Evolutionary conservation across 2,888 invertebrate species (phyloP).

Genomic region (Drosophila ustulata): DNA sequence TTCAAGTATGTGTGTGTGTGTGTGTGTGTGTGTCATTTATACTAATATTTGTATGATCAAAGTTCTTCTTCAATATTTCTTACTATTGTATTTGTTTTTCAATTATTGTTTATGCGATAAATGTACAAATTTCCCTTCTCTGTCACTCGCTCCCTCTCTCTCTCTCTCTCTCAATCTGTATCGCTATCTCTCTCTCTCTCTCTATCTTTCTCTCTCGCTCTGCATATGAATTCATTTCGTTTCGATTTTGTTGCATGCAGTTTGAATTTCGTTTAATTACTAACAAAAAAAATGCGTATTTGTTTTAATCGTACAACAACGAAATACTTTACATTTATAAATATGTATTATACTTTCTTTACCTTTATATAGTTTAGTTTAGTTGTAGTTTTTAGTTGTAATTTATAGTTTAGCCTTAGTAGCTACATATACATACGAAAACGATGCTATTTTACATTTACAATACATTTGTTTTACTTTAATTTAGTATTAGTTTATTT

Average conservation of each 20-base stretch:
- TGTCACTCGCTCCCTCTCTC: not conserved
- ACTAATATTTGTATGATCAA: constrained; percentile 42
- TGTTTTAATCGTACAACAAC: constrained; percentile 75
- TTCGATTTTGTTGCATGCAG: constrained; percentile 25
- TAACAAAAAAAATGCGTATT: constrained; percentile 77
- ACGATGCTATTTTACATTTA: constrained; percentile 60
- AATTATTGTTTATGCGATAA: constrained; percentile 56
- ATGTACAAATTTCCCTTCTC: constrained; percentile 50
- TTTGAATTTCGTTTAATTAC: constrained; percentile 58
- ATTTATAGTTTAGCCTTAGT: constrained; percentile 53
- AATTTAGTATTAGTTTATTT: constrained; percentile 48
- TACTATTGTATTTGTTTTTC: constrained; percentile 45
- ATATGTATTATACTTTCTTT: constrained; percentile 57
- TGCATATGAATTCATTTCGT: constrained; percentile 19
- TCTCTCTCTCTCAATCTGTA: constrained; percentile 3
- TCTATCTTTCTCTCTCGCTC: not conserved
- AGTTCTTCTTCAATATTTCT: constrained; percentile 29
- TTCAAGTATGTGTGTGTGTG: constrained; percentile 29
- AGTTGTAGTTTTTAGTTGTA: constrained; percentile 16
- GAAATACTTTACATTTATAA: constrained; percentile 77
- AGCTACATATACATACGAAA: constrained; percentile 60
- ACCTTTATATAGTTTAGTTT: constrained; percentile 28
- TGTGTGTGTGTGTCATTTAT: constrained; percentile 35
- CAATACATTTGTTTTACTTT: constrained; percentile 55
- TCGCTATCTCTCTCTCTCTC: constrained; percentile 3